These are phyloP conservation scores for Machimus atricapillus DNA, from an alignment of 2,888 invertebrate genomes.

Conservation along the genomic window DNA sequence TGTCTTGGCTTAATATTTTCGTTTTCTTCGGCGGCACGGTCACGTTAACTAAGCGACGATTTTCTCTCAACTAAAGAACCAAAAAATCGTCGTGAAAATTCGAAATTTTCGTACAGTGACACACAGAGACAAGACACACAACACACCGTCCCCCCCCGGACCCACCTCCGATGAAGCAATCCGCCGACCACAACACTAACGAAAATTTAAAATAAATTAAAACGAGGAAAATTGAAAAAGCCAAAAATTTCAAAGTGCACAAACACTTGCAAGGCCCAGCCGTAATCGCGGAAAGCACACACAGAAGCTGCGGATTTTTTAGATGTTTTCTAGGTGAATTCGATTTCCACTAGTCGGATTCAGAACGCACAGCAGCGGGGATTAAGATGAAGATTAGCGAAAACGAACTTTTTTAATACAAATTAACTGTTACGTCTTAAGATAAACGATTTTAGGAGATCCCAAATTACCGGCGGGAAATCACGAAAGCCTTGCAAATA, in stretches of 20 bases:
- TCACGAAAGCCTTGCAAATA: background rate
- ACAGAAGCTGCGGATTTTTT: background rate
- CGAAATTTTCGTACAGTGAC: slow-evolving; percentile 36
- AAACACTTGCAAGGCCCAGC: background rate
- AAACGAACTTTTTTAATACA: background rate
- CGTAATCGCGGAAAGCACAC: background rate
- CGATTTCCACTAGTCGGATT: slow-evolving; percentile 4
- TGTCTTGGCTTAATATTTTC: slow-evolving; percentile 24
- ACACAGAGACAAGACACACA: background rate
- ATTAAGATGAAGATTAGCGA: background rate
- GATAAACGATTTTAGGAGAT: background rate
- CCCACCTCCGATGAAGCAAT: background rate
- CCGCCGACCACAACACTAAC: slow-evolving; percentile 8
- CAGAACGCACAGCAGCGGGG: background rate
- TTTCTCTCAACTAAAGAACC: slow-evolving; percentile 62
- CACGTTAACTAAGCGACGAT: slow-evolving; percentile 63
- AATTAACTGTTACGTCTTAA: background rate
- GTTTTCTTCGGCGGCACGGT: background rate
- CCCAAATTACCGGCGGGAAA: background rate
- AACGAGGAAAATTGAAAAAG: slow-evolving; percentile 32
- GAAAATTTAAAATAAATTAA: slow-evolving; percentile 31
- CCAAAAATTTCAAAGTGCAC: slow-evolving; percentile 35
- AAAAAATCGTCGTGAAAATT: slow-evolving; percentile 38
- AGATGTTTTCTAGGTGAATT: background rate
- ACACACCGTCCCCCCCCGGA: slow-evolving; percentile 11